Conservation (phyloP, 2,113 vertebrate genomes). For the Rhea pennata region DNA sequence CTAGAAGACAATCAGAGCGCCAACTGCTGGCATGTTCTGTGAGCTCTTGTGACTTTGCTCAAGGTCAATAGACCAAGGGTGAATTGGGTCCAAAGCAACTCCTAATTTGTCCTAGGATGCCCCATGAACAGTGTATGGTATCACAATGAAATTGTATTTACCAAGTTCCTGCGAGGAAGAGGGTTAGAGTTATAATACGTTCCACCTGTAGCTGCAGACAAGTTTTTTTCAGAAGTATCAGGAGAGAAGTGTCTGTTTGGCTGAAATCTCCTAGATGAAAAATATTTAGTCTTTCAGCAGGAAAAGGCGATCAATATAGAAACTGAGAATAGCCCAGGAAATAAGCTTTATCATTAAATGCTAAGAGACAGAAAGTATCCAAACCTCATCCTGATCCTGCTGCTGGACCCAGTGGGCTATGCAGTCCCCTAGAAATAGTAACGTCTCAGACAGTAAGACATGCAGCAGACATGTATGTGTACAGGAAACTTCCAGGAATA, state of each 20-base stretch:
- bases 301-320: neutral
- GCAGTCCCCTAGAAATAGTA: neutral
- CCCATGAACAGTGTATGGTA: neutral
- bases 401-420: neutral
- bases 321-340: neutral
- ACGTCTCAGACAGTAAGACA: neutral
- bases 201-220: neutral
- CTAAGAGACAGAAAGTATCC: neutral
- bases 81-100: conserved; percentile 6
- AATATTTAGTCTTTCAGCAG: neutral
- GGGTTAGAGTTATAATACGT: neutral
- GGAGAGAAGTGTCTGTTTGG: neutral
- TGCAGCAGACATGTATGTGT: neutral
- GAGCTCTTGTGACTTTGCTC: neutral
- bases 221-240: neutral
- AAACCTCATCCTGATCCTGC: neutral
- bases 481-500: neutral
- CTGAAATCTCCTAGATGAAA: neutral
- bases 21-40: neutral
- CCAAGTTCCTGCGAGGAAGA: neutral
- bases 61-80: neutral
- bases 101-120: neutral
- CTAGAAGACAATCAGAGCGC: neutral
- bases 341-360: neutral
- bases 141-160: neutral